These are phyloP conservation scores for Meandrusa payeni DNA, from an alignment of 2,888 invertebrate genomes.

Conservation along the genomic window DNA sequence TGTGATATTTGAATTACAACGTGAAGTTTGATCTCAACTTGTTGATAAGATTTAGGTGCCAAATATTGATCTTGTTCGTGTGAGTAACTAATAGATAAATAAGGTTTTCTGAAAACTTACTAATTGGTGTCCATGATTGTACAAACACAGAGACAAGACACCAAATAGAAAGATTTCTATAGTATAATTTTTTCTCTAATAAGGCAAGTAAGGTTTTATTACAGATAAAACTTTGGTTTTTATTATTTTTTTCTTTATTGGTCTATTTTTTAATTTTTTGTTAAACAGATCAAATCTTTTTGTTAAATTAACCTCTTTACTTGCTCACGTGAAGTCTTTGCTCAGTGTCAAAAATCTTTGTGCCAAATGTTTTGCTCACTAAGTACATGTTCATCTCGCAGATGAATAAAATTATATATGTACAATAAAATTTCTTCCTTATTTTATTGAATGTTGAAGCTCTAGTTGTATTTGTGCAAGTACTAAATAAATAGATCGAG, in stretches of 20 bases:
- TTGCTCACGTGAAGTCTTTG: constrained; percentile 21
- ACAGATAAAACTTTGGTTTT: constrained; percentile 7
- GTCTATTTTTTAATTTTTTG: too few relatives aligned
- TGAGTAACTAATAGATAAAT: constrained; percentile 26
- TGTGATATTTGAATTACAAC: constrained; percentile 21
- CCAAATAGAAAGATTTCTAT: not conserved
- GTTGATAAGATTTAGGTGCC: constrained; percentile 33
- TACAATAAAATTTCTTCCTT: constrained; percentile 21
- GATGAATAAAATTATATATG: constrained; percentile 26
- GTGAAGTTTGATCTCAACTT: constrained; percentile 31
- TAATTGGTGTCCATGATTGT: constrained; percentile 1
- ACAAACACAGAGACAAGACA: not conserved
- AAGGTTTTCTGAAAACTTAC: constrained; percentile 20
- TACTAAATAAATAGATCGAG: constrained; percentile 26
- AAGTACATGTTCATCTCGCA: constrained; percentile 29
- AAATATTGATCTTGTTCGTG: constrained; percentile 33
- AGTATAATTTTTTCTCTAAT: constrained; percentile 13
- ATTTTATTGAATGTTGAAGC: constrained; percentile 20
- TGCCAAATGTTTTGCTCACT: constrained; percentile 45
- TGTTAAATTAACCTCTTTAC: constrained; percentile 2
- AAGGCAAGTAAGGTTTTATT: constrained; percentile 14
- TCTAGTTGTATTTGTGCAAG: constrained; percentile 22
- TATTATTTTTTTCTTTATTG: too few relatives aligned
- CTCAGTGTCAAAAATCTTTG: constrained; percentile 25
- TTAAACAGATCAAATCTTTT: too few relatives aligned